Percentiles rank a stretch among this genome's conserved stretches.
phyloP scores from a whole-genome alignment of 92 coral and sea anemone genomes.

The Blastomussa wellsi region DNA sequence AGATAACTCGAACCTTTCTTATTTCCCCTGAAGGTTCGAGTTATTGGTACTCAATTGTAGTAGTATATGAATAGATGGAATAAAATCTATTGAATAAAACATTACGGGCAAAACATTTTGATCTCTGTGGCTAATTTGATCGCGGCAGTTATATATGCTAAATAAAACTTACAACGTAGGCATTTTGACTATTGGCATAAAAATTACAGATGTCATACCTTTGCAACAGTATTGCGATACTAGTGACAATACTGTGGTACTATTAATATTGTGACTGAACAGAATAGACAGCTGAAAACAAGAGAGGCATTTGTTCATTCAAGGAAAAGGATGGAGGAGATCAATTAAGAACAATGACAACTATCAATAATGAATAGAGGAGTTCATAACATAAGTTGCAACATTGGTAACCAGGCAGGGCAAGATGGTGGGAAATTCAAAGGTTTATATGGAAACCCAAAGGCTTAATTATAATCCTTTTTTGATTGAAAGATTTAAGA shows the following conservation, averaged over 20 bases:
- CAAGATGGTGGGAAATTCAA: no score
- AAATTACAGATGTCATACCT: background rate
- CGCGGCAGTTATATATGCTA: background rate
- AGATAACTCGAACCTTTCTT: background rate
- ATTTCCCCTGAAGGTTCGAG: no score
- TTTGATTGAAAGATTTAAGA: background rate
- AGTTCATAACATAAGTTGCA: background rate
- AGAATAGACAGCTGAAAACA: background rate
- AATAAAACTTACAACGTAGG: background rate
- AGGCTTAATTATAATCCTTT: background rate
- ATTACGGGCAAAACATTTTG: background rate
- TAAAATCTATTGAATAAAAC: no score
- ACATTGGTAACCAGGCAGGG: background rate
- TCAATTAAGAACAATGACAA: conserved; percentile 8
- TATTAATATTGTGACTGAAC: background rate
- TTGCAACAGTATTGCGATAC: background rate
- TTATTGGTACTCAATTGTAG: background rate
- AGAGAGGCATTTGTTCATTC: conserved; percentile 3
- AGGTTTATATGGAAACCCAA: background rate
- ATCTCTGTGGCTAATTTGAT: background rate
- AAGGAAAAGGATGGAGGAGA: conserved; percentile 12
- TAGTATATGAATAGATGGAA: background rate
- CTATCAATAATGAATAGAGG: conserved; percentile 12
- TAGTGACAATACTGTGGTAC: background rate
- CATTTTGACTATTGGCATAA: background rate